A percentile compares a stretch with the other conserved stretches of the same genome.
phyloP scores from a whole-genome alignment of 2,113 vertebrate species.

The Electrona antarctica region DNA sequence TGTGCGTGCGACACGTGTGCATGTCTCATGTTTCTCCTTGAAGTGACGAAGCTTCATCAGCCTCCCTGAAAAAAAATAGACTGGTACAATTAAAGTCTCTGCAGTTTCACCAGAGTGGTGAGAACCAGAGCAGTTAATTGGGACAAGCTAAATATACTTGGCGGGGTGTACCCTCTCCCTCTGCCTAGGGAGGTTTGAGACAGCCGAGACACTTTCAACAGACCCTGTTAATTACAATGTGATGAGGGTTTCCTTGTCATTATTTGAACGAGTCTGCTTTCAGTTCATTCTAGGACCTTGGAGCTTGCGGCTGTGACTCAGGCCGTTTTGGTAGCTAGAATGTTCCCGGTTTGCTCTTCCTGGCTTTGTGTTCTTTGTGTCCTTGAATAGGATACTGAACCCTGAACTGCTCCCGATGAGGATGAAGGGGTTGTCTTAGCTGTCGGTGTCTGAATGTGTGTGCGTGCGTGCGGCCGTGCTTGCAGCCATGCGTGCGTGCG shows the following conservation, averaged over 20 bases:
- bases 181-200: conserved; percentile 51
- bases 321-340: too few relatives aligned
- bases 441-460: neutral
- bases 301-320: too few relatives aligned
- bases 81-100: too few relatives aligned
- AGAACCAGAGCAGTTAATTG: conserved; percentile 80
- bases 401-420: too few relatives aligned
- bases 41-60: too few relatives aligned
- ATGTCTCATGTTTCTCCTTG: neutral
- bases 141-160: conserved; percentile 80
- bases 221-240: conserved; percentile 32
- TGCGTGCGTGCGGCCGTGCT: neutral
- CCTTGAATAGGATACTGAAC: too few relatives aligned
- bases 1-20: neutral
- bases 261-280: too few relatives aligned
- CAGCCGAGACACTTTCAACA: conserved; percentile 40
- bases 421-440: neutral
- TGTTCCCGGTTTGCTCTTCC: too few relatives aligned
- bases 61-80: too few relatives aligned
- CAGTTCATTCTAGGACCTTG: too few relatives aligned
- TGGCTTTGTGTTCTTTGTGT: too few relatives aligned
- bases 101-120: conserved; percentile 41
- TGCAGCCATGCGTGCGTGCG: neutral
- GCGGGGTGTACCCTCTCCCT: conserved; percentile 54
- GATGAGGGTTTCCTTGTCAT: conserved; percentile 14